Conservation (phyloP, 2,113 vertebrate species). For the Xenopus borealis region DNA sequence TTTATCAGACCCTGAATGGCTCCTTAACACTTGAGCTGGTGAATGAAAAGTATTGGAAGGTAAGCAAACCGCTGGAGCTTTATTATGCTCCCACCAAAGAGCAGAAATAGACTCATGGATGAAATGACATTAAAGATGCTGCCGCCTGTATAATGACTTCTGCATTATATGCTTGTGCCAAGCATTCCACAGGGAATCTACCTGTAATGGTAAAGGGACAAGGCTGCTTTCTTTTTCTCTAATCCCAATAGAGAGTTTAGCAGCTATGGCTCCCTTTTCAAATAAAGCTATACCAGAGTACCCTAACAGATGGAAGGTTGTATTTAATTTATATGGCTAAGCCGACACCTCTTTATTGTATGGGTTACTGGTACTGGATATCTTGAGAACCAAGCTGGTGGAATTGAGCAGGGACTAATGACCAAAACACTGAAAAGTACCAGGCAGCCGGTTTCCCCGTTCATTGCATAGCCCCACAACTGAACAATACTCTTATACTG, state of each 20-base stretch:
- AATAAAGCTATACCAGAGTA: not conserved
- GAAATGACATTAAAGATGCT: not conserved
- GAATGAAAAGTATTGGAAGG: slow-evolving; percentile 89
- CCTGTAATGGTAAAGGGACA: not conserved
- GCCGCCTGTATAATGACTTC: not conserved
- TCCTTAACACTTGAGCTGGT: slow-evolving; percentile 84
- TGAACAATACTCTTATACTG: too few relatives aligned
- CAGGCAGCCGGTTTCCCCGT: too few relatives aligned
- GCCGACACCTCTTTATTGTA: not conserved
- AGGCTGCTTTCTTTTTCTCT: too few relatives aligned
- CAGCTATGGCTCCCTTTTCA: not conserved
- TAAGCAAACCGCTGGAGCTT: slow-evolving; percentile 78
- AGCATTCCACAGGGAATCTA: not conserved
- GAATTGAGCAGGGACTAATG: too few relatives aligned
- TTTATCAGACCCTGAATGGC: slow-evolving; percentile 78
- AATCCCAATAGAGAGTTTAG: not conserved
- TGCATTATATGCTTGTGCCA: slow-evolving; percentile 1
- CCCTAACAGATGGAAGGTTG: not conserved
- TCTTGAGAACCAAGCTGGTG: too few relatives aligned
- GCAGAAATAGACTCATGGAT: slow-evolving; percentile 57
- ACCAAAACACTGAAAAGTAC: too few relatives aligned
- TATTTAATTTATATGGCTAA: not conserved
- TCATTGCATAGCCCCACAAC: too few relatives aligned
- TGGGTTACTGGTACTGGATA: not conserved
- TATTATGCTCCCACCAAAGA: slow-evolving; percentile 85